Percentiles rank a stretch among this genome's conserved stretches.
These are phyloP conservation scores for Cecropterus lyciades DNA, from an alignment of 1,140 invertebrate genomes.

Conservation along the genomic window DNA sequence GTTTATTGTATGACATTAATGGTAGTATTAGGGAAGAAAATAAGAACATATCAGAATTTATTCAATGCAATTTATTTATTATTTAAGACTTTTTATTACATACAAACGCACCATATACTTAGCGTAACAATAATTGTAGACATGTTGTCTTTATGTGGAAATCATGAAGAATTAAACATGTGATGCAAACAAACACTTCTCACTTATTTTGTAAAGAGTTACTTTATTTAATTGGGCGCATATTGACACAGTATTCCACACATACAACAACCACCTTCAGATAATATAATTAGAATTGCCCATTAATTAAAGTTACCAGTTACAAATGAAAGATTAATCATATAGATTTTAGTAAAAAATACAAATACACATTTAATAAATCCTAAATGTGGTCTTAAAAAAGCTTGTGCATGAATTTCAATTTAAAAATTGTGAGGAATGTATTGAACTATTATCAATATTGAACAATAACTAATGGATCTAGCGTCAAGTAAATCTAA, in stretches of 20 bases:
- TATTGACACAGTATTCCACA: not conserved
- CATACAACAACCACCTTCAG: too few relatives aligned
- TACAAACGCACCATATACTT: constrained; percentile 81
- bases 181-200: constrained; percentile 28
- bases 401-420: constrained; percentile 55
- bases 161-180: constrained; percentile 16
- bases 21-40: not conserved
- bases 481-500: constrained; percentile 34
- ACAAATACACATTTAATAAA: constrained; percentile 23
- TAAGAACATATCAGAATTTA: constrained; percentile 34
- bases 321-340: constrained; percentile 14
- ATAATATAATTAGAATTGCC: too few relatives aligned
- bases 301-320: constrained; percentile 14
- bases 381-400: constrained; percentile 33
- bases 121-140: constrained; percentile 67
- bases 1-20: too few relatives aligned
- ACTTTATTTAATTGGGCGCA: not conserved
- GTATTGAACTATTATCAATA: constrained; percentile 42
- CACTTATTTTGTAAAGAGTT: constrained; percentile 11
- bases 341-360: constrained; percentile 29
- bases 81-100: constrained; percentile 71
- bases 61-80: constrained; percentile 75
- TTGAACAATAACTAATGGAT: constrained; percentile 42
- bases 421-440: constrained; percentile 43
- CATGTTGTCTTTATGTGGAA: constrained; percentile 37